These are phyloP conservation scores for Rousettus leschenaultii DNA, from an alignment of 2,113 vertebrate genomes.

Conservation along the genomic window DNA sequence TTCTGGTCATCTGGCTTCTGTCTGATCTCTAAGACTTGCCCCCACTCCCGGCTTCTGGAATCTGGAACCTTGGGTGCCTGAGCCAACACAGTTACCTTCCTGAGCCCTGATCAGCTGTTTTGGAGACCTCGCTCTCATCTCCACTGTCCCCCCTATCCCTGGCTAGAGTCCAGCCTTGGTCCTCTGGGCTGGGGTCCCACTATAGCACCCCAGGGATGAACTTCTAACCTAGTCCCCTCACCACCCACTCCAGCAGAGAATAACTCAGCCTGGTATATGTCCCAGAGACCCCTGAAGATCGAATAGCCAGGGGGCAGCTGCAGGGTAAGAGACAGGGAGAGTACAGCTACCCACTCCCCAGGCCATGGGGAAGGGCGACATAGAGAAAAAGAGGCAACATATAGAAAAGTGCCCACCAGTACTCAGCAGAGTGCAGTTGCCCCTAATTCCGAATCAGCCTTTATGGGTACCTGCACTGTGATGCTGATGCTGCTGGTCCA, in stretches of 20 bases:
- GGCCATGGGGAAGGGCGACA: not conserved
- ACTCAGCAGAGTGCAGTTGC: not conserved
- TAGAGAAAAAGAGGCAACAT: fast-evolving
- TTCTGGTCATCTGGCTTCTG: not conserved
- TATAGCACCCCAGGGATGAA: not conserved
- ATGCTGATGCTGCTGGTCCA: not conserved
- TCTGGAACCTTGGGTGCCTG: not conserved
- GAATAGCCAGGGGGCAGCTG: not conserved
- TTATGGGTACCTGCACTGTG: no score
- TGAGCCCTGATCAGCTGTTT: not conserved
- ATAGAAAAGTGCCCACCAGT: no score
- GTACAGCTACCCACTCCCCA: not conserved
- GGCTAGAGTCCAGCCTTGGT: not conserved
- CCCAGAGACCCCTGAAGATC: not conserved
- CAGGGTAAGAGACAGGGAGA: not conserved
- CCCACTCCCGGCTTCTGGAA: not conserved
- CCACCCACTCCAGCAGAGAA: not conserved
- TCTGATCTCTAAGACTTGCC: not conserved
- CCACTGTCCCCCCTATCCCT: not conserved
- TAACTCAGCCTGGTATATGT: no score
- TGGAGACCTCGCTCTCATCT: not conserved
- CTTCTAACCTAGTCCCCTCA: not conserved
- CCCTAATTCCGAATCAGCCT: not conserved
- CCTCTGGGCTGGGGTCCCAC: not conserved
- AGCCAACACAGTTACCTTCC: not conserved